Conservation (phyloP, 2,888 invertebrate genomes). For the Hyalella azteca region DNA sequence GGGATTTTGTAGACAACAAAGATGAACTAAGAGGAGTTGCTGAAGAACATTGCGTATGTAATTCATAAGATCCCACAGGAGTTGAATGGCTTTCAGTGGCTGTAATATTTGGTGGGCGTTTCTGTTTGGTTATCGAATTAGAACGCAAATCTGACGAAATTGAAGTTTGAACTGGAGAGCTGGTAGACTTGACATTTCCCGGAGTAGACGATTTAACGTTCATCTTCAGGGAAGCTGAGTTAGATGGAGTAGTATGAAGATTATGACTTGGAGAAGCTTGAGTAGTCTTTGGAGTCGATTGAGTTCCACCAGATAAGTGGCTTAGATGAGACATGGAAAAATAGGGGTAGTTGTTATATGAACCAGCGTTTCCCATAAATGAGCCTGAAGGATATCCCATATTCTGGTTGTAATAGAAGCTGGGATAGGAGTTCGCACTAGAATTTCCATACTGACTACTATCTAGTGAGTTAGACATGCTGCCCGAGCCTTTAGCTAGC, state of each 20-base stretch:
- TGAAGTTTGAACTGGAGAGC: background rate
- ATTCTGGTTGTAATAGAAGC: conserved; percentile 29
- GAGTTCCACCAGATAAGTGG: background rate
- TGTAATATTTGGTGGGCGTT: background rate
- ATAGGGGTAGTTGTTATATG: conserved; percentile 13
- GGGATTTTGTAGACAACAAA: background rate
- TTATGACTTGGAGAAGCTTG: background rate
- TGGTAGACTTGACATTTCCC: background rate
- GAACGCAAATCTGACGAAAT: background rate
- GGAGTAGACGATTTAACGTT: background rate
- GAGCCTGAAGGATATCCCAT: conserved; percentile 12
- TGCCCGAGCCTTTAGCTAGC: conserved; percentile 3
- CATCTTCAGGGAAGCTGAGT: background rate
- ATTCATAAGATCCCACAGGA: background rate
- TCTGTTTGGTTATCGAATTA: background rate
- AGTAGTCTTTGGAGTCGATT: background rate
- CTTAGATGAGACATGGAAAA: background rate
- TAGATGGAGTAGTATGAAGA: background rate
- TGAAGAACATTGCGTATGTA: too few relatives aligned
- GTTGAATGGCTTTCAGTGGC: background rate
- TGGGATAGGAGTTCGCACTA: background rate
- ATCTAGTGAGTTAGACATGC: conserved; percentile 7
- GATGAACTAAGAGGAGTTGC: background rate
- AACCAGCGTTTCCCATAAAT: background rate
- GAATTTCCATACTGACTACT: conserved; percentile 20